phyloP scores from a whole-genome alignment of 2,797 vertebrate genomes.

The Gymnothorax reevesii region DNA sequence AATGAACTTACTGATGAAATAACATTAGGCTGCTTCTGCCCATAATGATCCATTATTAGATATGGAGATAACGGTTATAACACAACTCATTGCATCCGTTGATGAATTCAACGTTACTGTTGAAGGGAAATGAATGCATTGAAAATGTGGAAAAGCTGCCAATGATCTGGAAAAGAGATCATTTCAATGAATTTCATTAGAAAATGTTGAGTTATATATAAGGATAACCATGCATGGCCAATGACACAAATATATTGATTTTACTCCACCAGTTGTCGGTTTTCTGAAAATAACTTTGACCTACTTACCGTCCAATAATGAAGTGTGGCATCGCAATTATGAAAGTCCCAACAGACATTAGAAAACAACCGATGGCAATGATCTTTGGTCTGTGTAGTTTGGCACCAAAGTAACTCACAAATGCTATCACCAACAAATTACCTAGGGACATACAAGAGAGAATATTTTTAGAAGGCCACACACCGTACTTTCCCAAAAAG shows the following conservation, averaged over 20 bases:
- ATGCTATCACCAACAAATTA: constrained; percentile 88
- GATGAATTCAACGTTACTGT: neutral
- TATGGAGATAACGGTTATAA: neutral
- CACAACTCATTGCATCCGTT: neutral
- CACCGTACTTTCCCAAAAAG: neutral
- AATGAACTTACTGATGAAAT: neutral
- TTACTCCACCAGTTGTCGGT: neutral
- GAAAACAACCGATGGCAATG: constrained; percentile 84
- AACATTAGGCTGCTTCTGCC: neutral
- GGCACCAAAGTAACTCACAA: constrained; percentile 94
- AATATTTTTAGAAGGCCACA: neutral
- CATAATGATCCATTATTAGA: neutral
- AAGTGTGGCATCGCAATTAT: constrained; percentile 89
- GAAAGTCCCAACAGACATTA: constrained; percentile 90
- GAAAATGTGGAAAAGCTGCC: neutral
- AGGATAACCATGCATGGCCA: neutral
- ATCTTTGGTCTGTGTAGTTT: constrained; percentile 91
- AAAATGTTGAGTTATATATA: neutral
- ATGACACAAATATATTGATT: neutral
- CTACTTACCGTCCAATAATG: constrained; percentile 84
- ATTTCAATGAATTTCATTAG: neutral
- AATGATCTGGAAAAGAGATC: neutral
- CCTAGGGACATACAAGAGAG: constrained; percentile 62
- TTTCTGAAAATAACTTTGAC: neutral
- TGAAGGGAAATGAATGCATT: neutral